A percentile compares a stretch with the other conserved stretches of the same genome.
phyloP scores from a whole-genome alignment of 2,888 invertebrate genomes.

The Callyntrura sp. region DNA sequence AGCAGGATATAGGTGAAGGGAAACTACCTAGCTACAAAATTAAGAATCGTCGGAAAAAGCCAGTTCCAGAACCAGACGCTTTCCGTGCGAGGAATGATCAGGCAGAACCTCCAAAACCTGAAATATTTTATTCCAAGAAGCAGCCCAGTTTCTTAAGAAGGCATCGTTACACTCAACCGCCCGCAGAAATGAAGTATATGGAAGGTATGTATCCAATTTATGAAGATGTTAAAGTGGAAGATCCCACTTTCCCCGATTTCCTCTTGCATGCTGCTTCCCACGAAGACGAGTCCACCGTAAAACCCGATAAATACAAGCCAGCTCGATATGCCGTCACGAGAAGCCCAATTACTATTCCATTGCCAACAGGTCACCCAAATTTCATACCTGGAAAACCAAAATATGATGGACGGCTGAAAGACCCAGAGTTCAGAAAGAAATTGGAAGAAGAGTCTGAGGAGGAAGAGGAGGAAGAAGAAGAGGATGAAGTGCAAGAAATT shows the following conservation, averaged over 20 bases:
- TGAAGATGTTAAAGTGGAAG: constrained; percentile 71
- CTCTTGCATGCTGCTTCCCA: constrained; percentile 69
- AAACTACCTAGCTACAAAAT: constrained; percentile 70
- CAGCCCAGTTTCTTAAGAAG: constrained; percentile 53
- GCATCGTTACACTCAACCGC: constrained; percentile 10
- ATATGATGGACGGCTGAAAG: constrained; percentile 73
- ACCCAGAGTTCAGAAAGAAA: constrained; percentile 28
- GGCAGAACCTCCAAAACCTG: constrained; percentile 71
- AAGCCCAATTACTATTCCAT: constrained; percentile 65
- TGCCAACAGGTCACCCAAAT: constrained; percentile 73
- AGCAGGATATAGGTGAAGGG: constrained; percentile 51
- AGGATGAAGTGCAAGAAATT: constrained; percentile 45
- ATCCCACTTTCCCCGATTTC: constrained; percentile 79
- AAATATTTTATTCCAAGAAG: constrained; percentile 66
- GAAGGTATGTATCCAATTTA: constrained; percentile 77
- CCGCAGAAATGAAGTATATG: constrained; percentile 65
- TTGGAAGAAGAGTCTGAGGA: constrained; percentile 31
- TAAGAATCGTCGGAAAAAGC: constrained; percentile 67
- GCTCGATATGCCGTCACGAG: constrained; percentile 74
- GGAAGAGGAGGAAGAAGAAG: constrained; percentile 63
- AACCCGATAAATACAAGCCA: constrained; percentile 53
- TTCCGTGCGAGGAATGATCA: constrained; percentile 42
- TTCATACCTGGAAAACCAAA: constrained; percentile 66
- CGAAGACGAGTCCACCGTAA: constrained; percentile 13
- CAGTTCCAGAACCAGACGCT: constrained; percentile 13